phyloP scores from a whole-genome alignment of 2,797 vertebrate genomes.

The Margarornis squamiger region DNA sequence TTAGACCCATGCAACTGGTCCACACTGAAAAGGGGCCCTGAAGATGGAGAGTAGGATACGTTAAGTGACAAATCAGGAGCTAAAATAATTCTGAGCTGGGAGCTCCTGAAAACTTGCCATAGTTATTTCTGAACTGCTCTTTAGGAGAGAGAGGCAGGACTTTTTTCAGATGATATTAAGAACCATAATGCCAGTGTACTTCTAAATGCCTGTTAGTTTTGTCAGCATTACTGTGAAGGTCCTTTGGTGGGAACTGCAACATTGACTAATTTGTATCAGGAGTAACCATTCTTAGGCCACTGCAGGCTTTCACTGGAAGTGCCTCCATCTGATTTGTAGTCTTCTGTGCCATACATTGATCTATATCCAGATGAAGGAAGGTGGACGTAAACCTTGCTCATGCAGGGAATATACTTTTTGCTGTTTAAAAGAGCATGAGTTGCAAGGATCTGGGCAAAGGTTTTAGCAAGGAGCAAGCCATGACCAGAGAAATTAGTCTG shows the following conservation, averaged over 20 bases:
- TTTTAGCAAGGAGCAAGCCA: background rate
- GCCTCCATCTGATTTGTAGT: background rate
- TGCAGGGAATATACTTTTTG: background rate
- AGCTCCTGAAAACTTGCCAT: background rate
- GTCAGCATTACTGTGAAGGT: background rate
- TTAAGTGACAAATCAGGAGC: background rate
- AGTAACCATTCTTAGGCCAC: background rate
- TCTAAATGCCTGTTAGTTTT: background rate
- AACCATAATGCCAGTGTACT: rapidly evolving
- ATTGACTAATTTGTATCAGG: background rate
- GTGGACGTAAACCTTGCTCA: background rate
- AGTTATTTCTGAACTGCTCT: background rate
- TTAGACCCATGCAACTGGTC: background rate
- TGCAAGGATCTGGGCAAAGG: background rate
- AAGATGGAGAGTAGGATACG: background rate
- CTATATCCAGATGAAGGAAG: background rate
- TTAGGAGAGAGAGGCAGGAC: background rate
- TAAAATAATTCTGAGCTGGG: background rate
- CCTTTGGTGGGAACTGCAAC: background rate
- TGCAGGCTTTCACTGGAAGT: background rate
- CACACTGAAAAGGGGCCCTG: background rate
- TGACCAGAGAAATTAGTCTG: background rate
- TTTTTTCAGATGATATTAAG: background rate
- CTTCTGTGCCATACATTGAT: background rate
- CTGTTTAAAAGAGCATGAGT: background rate